Conservation (phyloP, 2,797 vertebrate species). For the Lacerta bilineata region DNA sequence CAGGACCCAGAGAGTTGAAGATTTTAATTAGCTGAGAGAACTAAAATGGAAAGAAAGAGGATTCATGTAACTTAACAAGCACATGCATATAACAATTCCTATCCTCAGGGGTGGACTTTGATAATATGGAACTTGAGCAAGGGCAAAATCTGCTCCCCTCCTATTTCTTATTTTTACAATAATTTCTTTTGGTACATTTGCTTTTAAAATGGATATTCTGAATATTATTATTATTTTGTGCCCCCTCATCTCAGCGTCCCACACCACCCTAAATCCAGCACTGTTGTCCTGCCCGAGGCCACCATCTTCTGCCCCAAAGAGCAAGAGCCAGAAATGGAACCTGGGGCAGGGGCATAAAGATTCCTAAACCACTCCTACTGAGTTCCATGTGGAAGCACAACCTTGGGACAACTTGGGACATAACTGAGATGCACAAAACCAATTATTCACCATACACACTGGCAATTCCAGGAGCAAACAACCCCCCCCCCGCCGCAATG, state of each 20-base stretch:
- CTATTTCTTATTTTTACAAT: too few relatives aligned
- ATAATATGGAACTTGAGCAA: too few relatives aligned
- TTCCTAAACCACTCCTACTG: neutral
- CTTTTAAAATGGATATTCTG: too few relatives aligned
- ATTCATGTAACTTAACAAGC: slow-evolving; percentile 19
- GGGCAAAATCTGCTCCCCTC: too few relatives aligned
- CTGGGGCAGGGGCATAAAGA: neutral
- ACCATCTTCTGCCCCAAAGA: neutral
- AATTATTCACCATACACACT: neutral
- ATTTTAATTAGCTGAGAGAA: slow-evolving; percentile 98
- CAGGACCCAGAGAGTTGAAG: slow-evolving; percentile 90
- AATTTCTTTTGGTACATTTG: too few relatives aligned
- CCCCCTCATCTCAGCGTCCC: too few relatives aligned
- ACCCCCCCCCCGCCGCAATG: too few relatives aligned
- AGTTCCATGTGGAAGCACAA: neutral
- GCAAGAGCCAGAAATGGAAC: neutral
- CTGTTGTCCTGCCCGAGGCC: too few relatives aligned
- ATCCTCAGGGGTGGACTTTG: neutral
- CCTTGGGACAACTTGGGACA: neutral
- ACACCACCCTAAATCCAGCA: too few relatives aligned
- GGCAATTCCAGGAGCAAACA: neutral
- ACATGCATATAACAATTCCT: neutral
- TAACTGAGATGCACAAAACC: neutral
- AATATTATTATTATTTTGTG: too few relatives aligned
- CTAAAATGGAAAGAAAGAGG: slow-evolving; percentile 75